phyloP scores from a whole-genome alignment of 2,797 vertebrate species.

The Mus caroli region DNA sequence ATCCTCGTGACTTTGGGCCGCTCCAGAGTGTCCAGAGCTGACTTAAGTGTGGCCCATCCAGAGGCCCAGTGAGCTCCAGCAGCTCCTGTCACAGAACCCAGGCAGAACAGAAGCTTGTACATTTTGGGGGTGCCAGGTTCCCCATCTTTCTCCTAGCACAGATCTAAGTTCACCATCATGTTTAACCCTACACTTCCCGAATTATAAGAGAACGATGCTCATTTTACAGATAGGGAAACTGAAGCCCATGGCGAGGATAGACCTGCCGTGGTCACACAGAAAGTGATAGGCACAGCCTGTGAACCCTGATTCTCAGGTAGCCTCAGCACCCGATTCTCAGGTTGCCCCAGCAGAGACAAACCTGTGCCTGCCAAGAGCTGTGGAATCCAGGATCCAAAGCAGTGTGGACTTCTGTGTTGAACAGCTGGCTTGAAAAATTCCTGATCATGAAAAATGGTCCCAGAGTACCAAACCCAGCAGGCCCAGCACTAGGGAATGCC shows the following conservation, averaged over 20 bases:
- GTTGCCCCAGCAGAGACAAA: neutral
- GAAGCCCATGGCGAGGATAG: neutral
- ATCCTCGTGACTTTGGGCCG: neutral
- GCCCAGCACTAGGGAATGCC: rapidly evolving
- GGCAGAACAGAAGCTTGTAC: neutral
- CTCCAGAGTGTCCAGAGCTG: neutral
- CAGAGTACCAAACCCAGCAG: rapidly evolving
- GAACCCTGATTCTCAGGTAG: neutral
- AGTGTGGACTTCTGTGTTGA: neutral
- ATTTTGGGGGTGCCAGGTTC: neutral
- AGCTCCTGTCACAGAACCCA: neutral
- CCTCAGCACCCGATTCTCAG: neutral
- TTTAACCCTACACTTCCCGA: neutral
- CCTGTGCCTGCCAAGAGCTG: neutral
- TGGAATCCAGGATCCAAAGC: neutral
- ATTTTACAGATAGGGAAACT: slow-evolving; percentile 7
- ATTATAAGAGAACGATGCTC: neutral
- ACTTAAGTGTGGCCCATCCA: neutral
- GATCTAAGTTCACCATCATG: neutral
- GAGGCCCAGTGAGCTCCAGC: neutral
- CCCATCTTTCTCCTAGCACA: neutral
- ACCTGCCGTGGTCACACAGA: neutral
- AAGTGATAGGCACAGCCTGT: neutral
- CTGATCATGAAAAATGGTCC: neutral
- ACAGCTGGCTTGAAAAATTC: neutral